These are phyloP conservation scores for Diarsia brunnea DNA, from an alignment of 2,888 invertebrate species.

Conservation along the genomic window DNA sequence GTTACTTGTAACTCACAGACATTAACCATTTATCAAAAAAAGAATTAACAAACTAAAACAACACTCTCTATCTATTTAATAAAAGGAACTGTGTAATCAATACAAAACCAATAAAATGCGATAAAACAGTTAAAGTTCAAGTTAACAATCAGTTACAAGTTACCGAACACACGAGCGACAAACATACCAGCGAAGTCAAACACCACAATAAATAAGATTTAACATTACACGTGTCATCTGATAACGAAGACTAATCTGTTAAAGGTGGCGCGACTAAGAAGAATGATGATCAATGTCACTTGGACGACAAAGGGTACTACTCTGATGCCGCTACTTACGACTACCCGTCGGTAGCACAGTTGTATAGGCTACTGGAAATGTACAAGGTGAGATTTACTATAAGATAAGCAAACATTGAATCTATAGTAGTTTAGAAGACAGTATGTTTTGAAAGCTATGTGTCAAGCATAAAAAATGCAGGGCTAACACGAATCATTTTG, in stretches of 20 bases:
- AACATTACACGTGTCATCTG: constrained; percentile 47
- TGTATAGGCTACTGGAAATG: constrained; percentile 92
- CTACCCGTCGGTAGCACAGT: constrained; percentile 96
- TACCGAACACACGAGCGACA: constrained; percentile 8
- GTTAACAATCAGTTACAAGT: constrained; percentile 30
- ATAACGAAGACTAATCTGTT: constrained; percentile 54
- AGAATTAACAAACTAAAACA: not conserved
- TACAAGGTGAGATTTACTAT: constrained; percentile 89
- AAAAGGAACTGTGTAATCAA: not conserved
- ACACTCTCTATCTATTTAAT: not conserved
- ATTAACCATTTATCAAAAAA: not conserved
- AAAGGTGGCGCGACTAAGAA: constrained; percentile 92
- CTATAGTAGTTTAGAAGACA: not conserved
- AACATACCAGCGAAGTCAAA: constrained; percentile 44
- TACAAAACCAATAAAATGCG: constrained; percentile 2
- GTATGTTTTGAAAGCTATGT: not conserved
- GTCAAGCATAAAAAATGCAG: not conserved
- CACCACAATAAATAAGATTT: constrained; percentile 46
- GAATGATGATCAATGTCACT: constrained; percentile 93
- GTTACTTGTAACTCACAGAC: not conserved
- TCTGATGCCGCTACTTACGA: constrained; percentile 92
- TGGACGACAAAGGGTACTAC: constrained; percentile 92
- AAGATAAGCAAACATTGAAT: not conserved
- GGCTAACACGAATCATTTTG: not conserved
- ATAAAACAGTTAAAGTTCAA: constrained; percentile 18